Base-by-base conservation (phyloP, 2,888 invertebrate species). In the Pediacus dermestoides region DNA sequence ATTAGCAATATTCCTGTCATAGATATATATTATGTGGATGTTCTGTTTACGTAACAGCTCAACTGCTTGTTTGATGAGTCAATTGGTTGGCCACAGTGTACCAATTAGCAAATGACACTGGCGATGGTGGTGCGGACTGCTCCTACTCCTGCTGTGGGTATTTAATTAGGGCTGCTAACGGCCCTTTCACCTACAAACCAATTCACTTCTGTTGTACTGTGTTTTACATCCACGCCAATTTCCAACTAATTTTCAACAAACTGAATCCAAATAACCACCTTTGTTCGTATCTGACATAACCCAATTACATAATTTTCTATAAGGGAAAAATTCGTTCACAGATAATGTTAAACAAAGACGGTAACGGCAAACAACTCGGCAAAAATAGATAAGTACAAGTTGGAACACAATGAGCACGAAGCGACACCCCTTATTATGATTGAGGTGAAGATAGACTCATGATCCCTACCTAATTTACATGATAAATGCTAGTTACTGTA, bases 401-500 rank as follows among this genome's bases (percentile, higher is more conserved):
- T n/a, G n/a, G n/a, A 23, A 4, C 8, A 9, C 23, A 23, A 23
- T 9, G 10, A n/a, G 23, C 23, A 23, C 23, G 23, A 23, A 23
- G 23, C 23, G 23, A 9, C 23, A n/a, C 23, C 23, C 26, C 21
- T 28, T 39, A 30, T 46, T 45, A 40, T 47, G 47, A 47, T 44
- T 41, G 45, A 49, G 34, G 39, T 41, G 38, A 14, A 37, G 44
- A 44, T 44, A 47, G 37, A 34, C 30, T 27, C 30, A 35, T 40
- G 46, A 50, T 46, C 46, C 41, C 27, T 37, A 30, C 30, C 37
- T 40, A 42, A 50, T 50, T 50, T 50, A 34, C 46, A 48, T 50
- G 50, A 50, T 48, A 48, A 48, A 48, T 46, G 48, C 22, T 38
- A 32, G 42, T 34, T 32, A 38, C 35, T 34, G 34, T 13, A 30